These are phyloP conservation scores for Ictalurus punctatus DNA, from an alignment of 2,113 vertebrate species.

Conservation along the genomic window DNA sequence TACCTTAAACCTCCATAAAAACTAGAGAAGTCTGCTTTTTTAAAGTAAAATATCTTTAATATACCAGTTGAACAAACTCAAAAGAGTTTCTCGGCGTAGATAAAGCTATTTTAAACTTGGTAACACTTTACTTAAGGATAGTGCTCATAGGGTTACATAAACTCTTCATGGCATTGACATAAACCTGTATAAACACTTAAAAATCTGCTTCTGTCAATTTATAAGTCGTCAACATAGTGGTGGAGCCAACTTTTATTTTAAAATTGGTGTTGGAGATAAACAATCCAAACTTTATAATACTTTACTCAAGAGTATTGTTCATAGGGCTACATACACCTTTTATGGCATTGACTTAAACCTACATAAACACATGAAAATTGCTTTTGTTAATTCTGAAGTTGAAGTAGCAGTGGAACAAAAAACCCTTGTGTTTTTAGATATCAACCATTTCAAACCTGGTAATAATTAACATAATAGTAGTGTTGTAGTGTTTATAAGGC, in stretches of 20 bases:
- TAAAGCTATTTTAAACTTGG: no score
- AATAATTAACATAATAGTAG: background rate
- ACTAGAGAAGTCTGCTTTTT: background rate
- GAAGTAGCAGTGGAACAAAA: background rate
- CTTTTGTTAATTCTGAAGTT: no score
- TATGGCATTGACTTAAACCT: background rate
- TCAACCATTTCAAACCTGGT: background rate
- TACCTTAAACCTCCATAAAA: background rate
- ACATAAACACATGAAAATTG: background rate
- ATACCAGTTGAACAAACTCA: background rate
- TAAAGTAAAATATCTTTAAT: background rate
- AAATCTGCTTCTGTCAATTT: background rate
- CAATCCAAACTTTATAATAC: no score
- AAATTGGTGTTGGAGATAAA: no score
- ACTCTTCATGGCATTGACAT: background rate
- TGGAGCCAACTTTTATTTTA: no score
- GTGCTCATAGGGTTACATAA: background rate
- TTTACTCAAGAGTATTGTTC: no score
- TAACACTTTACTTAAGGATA: background rate
- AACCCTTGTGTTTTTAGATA: background rate
- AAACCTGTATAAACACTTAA: background rate
- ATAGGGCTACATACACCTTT: no score
- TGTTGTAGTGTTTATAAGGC: background rate
- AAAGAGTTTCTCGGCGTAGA: background rate
- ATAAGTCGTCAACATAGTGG: no score